Evolutionary conservation across 2,113 vertebrate species (phyloP), one percentile per base, ranked within the genome.

Genomic region (Neotoma lepida): DNA sequence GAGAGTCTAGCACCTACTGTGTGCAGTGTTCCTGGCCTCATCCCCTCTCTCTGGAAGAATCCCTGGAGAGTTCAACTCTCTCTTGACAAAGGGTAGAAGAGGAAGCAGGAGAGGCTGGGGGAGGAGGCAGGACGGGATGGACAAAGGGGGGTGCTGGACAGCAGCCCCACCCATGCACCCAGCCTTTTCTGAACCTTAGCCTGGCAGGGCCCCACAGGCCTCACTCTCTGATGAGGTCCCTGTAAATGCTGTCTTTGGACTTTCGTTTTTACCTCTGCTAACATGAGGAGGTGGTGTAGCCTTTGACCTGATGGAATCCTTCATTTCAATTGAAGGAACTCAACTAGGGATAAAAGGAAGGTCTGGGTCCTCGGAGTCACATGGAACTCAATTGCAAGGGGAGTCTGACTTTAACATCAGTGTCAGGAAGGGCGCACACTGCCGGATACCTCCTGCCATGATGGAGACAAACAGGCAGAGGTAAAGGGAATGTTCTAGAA

Each of bases 271-370:
- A 39, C 33, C 61, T 76, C 39, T 22, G 24, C 39, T 14, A 13
- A 15, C 12, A 4, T 39, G 0, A 46, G 44, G 33, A 4, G 44
- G 4, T 66, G 5, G 4, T 0, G 0, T 0, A 3, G 58, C 66
- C 15, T 35, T 49, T 17, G 39, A 4, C 6, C 20, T 0, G 18
- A 0, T 18, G 15, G 2, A 44, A 20, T 18, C 61, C 73, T 81
- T 71, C 39, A 58, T 61, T 58, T n/a, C 28, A 44, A 56, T 1
- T 6, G 41, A 39, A 35, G 70, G 54, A 61, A 9, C 56, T 63
- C 30, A 44, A 4, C 28, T 41, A 1, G 49, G 44, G 35, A 54
- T 0, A 13, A 92, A 41, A 76, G 30, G 87, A 13, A 7, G 24
- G 39, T 14, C 4, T 4, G 10, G 6, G 22, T 46, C 22, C 26